Evolutionary conservation across 1,140 invertebrate genomes (phyloP).

Genomic region (Drosophila tristis): DNA sequence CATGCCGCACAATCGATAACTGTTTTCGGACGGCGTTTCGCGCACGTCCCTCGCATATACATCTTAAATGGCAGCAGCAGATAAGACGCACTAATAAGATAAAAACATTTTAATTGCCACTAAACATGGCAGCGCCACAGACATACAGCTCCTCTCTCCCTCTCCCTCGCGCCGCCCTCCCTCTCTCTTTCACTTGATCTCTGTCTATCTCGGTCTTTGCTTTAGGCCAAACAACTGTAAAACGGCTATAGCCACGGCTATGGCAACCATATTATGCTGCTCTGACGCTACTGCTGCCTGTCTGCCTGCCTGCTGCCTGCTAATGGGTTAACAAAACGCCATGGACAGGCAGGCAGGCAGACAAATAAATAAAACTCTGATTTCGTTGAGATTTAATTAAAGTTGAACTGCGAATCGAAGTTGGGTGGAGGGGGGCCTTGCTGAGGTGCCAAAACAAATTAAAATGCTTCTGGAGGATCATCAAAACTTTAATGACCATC

Average conservation of each 20-base stretch:
- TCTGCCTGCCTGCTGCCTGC: neutral
- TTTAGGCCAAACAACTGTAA: conserved; percentile 74
- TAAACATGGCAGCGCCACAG: conserved; percentile 75
- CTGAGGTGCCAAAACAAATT: conserved; percentile 58
- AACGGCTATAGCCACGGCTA: conserved; percentile 40
- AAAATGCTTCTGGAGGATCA: conserved; percentile 61
- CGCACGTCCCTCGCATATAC: conserved; percentile 63
- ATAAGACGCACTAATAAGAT: conserved; percentile 76
- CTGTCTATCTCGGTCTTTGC: conserved; percentile 18
- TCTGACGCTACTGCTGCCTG: conserved; percentile 18
- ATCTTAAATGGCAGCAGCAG: conserved; percentile 63
- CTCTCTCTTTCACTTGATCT: neutral
- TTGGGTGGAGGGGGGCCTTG: neutral
- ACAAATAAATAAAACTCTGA: conserved; percentile 37
- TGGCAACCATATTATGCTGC: neutral
- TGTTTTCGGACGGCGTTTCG: conserved; percentile 52
- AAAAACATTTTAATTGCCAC: conserved; percentile 82
- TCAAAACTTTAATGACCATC: conserved; percentile 55
- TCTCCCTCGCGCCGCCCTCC: conserved; percentile 11
- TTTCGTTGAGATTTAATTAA: conserved; percentile 52
- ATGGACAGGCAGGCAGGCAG: conserved; percentile 1
- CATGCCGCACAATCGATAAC: conserved; percentile 54
- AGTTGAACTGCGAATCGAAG: conserved; percentile 16
- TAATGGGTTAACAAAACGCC: conserved; percentile 53
- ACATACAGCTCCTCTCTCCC: conserved; percentile 33